phyloP scores from a whole-genome alignment of 1,140 invertebrate genomes.

The Zaprionus ornatus region DNA sequence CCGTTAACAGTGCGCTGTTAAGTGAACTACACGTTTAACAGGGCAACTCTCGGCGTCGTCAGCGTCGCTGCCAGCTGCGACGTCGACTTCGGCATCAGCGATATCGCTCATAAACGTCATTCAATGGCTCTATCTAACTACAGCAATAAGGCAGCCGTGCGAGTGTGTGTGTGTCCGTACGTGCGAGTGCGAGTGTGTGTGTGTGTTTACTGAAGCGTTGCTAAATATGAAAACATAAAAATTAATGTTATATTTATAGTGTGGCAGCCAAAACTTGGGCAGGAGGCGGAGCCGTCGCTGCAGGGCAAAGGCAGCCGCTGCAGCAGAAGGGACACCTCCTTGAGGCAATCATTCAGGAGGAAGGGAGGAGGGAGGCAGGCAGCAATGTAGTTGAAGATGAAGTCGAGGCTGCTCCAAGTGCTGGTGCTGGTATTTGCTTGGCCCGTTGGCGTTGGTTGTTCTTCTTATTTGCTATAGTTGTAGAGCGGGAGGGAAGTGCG shows the following conservation, averaged over 20 bases:
- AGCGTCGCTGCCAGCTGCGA: conserved; percentile 8
- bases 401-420: conserved; percentile 49
- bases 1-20: conserved; percentile 58
- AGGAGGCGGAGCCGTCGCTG: conserved; percentile 69
- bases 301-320: conserved; percentile 52
- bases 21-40: conserved; percentile 37
- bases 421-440: conserved; percentile 57
- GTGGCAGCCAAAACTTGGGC: conserved; percentile 70
- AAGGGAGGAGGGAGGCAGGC: not conserved
- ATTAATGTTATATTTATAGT: conserved; percentile 82
- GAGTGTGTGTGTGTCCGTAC: conserved; percentile 32
- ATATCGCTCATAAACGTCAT: conserved; percentile 80
- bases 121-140: conserved; percentile 69
- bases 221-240: conserved; percentile 81
- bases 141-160: conserved; percentile 42
- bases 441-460: conserved; percentile 41
- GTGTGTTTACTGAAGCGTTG: conserved; percentile 71
- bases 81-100: conserved; percentile 15
- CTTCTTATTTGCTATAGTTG: conserved; percentile 50
- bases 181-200: conserved; percentile 39
- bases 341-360: not conserved
- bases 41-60: conserved; percentile 22
- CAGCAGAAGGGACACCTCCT: not conserved
- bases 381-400: conserved; percentile 1
- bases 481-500: not conserved